Evolutionary conservation across 2,888 invertebrate genomes (phyloP).

Genomic region (Conchocele bisecta): DNA sequence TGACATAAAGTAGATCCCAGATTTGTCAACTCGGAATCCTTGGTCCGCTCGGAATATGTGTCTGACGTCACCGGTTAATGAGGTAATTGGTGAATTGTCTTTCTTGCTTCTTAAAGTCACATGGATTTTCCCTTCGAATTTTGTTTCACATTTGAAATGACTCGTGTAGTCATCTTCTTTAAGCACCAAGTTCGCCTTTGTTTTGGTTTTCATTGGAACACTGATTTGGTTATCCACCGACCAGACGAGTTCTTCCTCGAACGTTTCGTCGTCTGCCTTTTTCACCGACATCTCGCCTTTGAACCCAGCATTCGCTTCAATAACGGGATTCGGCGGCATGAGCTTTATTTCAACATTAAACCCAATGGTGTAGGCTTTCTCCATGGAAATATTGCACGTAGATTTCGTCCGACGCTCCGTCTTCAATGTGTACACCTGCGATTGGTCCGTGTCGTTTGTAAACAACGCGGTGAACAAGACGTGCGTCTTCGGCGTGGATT

Average conservation of each 20-base stretch:
- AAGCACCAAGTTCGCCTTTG: conserved; percentile 80
- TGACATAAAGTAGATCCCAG: conserved; percentile 72
- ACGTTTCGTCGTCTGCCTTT: conserved; percentile 77
- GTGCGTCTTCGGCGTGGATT: conserved; percentile 70
- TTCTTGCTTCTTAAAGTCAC: conserved; percentile 80
- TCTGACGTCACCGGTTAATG: conserved; percentile 77
- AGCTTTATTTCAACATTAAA: conserved; percentile 76
- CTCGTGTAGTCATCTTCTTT: conserved; percentile 81
- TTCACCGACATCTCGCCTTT: conserved; percentile 78
- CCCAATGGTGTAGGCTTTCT: conserved; percentile 74
- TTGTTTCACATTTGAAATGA: conserved; percentile 78
- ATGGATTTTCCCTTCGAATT: conserved; percentile 80
- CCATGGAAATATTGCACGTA: conserved; percentile 78
- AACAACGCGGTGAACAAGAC: conserved; percentile 80
- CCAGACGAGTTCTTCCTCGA: conserved; percentile 82
- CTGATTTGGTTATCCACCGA: conserved; percentile 81
- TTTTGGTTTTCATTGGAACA: conserved; percentile 79
- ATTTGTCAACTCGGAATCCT: conserved; percentile 72
- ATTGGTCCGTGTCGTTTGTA: conserved; percentile 79
- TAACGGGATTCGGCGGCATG: conserved; percentile 81
- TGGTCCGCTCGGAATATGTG: conserved; percentile 77
- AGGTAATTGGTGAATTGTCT: conserved; percentile 79
- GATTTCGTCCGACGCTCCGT: conserved; percentile 81
- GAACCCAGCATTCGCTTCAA: conserved; percentile 82
- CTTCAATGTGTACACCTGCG: conserved; percentile 81